phyloP scores from a whole-genome alignment of 2,113 vertebrate species.

The Pao palembangensis region DNA sequence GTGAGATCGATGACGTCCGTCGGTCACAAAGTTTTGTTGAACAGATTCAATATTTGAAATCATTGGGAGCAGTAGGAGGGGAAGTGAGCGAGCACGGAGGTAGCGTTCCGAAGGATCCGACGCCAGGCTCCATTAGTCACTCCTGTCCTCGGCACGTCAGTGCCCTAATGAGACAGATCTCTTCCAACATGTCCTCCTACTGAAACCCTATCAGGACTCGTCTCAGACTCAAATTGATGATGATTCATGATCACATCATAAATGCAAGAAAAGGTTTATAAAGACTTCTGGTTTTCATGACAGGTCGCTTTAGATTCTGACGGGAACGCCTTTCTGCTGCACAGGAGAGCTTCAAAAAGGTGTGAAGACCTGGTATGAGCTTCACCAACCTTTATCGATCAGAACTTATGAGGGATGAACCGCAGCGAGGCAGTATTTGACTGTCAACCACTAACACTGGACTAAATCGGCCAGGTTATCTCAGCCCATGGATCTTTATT shows the following conservation, averaged over 20 bases:
- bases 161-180: not conserved
- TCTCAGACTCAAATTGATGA: not conserved
- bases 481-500: conserved; percentile 23
- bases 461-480: not conserved
- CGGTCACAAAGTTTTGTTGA: too few species aligned
- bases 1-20: conserved; percentile 20
- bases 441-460: not conserved
- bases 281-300: not conserved
- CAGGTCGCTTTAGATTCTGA: not conserved
- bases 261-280: not conserved
- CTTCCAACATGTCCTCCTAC: not conserved
- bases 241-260: not conserved
- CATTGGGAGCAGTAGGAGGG: not conserved
- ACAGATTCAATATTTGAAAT: not conserved
- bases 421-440: not conserved
- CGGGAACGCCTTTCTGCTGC: not conserved
- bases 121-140: not conserved
- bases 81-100: not conserved
- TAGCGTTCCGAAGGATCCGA: not conserved
- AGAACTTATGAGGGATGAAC: not conserved
- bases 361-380: not conserved
- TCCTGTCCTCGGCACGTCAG: not conserved
- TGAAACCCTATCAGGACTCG: not conserved
- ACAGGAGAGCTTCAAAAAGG: not conserved
- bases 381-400: not conserved